Base-by-base conservation (phyloP, 2,113 vertebrate genomes). In the Chitala chitala region DNA sequence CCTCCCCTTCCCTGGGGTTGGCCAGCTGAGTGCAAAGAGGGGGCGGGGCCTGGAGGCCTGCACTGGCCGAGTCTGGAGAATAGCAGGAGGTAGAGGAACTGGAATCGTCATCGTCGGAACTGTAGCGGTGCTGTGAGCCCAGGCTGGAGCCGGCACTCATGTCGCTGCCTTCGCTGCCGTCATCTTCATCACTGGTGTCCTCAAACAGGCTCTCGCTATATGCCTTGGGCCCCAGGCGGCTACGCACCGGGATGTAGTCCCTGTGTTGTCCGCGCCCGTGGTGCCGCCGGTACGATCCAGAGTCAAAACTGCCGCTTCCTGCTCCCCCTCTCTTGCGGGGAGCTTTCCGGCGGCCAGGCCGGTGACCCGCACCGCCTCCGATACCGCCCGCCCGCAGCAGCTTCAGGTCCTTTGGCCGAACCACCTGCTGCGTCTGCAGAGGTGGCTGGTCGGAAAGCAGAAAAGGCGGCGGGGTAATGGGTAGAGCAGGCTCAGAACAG, bases 381-480 rank as follows among this genome's bases (percentile, higher is more conserved):
- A 84, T 85, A 0, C 85, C 77, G 0, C 84, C 77, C 0, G 71
- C 17, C 9, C 78, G 90, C 65, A 94, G 84, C 61, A 94, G 86
- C 78, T 92, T 93, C 61, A 93, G 83, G 80, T 94, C 94, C 85
- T 96, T 96, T 53, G 94, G 94, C 48, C 94, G 88, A 29, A 96
- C 94, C 0, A 94, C 93, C 84, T 91, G 89, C 79, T 94, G 92
- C 0, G 84, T 69, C 70, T 89, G 89, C 78, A 88, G 76, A 10
- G 82, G 78, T 22, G 83, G 79, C 73, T 91, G 85, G 55, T 92
- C 91, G 0, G 87, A 78, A 1, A 90, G 76, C 71, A 89, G 80
- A 78, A 90, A 91, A 5, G 91, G 89, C 9, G 86, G 72, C 0
- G 90, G 89, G 33, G 86, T 86, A 72, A 89, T 83, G 63, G 87